A percentile compares a stretch with the other conserved stretches of the same genome.
Evolutionary conservation across 2,888 invertebrate species (phyloP).

Genomic region (Amaurobius ferox): DNA sequence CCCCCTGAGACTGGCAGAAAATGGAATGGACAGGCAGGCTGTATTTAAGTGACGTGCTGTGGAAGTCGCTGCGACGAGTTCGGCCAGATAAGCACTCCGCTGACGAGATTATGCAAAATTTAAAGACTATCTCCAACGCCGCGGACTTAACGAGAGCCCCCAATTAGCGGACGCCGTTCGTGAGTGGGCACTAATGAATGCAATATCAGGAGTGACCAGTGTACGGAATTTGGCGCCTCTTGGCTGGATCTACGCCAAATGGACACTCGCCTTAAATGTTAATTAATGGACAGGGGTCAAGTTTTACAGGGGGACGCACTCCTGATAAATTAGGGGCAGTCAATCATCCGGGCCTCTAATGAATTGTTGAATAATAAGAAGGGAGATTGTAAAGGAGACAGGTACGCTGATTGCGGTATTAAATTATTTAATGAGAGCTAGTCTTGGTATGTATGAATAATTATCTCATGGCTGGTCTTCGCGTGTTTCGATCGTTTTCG

Average conservation of each 20-base stretch:
- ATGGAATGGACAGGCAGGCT: conserved; percentile 42
- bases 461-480: not conserved
- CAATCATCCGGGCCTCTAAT: conserved; percentile 5
- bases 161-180: conserved; percentile 55
- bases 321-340: conserved; percentile 56
- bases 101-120: conserved; percentile 66
- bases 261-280: conserved; percentile 53
- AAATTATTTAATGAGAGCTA: conserved; percentile 42
- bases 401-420: conserved; percentile 38
- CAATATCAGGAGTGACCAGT: conserved; percentile 61
- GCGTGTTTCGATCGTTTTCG: not conserved
- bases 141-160: conserved; percentile 61
- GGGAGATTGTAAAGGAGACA: not conserved
- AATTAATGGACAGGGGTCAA: conserved; percentile 64
- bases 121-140: conserved; percentile 46
- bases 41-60: conserved; percentile 50
- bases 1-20: conserved; percentile 13
- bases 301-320: conserved; percentile 47
- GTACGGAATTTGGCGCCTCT: conserved; percentile 45
- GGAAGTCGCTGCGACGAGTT: conserved; percentile 45
- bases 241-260: conserved; percentile 48
- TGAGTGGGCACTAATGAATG: conserved; percentile 57
- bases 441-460: conserved; percentile 6
- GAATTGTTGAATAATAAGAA: conserved; percentile 18
- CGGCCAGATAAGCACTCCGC: conserved; percentile 46